Evolutionary conservation across 2,888 invertebrate genomes (phyloP).

Genomic region (Mellilla xanthometata): DNA sequence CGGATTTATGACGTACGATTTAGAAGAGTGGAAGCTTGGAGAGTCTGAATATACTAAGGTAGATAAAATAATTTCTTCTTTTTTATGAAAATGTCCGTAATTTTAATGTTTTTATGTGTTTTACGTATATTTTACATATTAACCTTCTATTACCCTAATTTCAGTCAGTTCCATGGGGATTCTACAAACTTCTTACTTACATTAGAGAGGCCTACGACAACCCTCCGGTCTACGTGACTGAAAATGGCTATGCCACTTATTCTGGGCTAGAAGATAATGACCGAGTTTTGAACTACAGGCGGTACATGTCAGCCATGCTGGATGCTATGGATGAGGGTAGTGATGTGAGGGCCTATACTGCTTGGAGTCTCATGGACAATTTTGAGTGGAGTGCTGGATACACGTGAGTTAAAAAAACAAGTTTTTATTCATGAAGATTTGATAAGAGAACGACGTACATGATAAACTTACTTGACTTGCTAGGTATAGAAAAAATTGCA

Average conservation of each 20-base stretch:
- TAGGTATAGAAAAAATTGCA: too few species aligned
- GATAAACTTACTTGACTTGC: too few species aligned
- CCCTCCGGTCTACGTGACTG: slow-evolving; percentile 78
- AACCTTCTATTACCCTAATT: too few species aligned
- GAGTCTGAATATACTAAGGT: slow-evolving; percentile 31
- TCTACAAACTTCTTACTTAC: slow-evolving; percentile 76
- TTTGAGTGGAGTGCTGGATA: too few species aligned
- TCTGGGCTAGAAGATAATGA: slow-evolving; percentile 59
- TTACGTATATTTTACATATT: too few species aligned
- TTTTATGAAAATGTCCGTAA: too few species aligned
- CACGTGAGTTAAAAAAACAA: too few species aligned
- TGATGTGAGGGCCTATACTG: too few species aligned
- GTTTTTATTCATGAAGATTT: too few species aligned
- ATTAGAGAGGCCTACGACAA: slow-evolving; percentile 71
- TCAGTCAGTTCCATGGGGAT: slow-evolving; percentile 72
- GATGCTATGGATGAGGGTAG: slow-evolving; percentile 69
- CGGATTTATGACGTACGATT: slow-evolving; percentile 28
- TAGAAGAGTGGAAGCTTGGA: slow-evolving; percentile 34
- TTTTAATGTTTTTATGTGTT: too few species aligned
- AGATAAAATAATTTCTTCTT: not conserved
- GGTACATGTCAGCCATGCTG: slow-evolving; percentile 60
- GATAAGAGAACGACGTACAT: too few species aligned
- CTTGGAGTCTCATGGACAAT: too few species aligned
- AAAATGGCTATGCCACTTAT: slow-evolving; percentile 70
- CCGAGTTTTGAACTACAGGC: slow-evolving; percentile 56